phyloP scores from a whole-genome alignment of 2,888 invertebrate species.

The Sesia apiformis region DNA sequence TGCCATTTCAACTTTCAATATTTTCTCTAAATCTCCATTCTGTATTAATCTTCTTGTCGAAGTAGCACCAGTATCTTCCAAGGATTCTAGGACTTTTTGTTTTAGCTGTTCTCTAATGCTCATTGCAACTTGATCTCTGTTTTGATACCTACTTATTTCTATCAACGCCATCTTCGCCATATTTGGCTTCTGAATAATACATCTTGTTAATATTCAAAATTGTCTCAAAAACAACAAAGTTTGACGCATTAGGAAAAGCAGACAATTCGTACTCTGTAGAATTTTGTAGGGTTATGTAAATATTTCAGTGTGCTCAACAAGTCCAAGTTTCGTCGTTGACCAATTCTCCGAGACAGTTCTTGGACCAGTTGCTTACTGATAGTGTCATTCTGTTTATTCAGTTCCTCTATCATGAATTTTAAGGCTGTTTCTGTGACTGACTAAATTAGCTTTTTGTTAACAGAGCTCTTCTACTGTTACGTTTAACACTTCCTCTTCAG shows the following conservation, averaged over 20 bases:
- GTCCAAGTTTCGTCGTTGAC: background rate
- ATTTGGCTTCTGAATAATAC: background rate
- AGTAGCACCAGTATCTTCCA: background rate
- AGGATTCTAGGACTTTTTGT: background rate
- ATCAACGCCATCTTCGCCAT: background rate
- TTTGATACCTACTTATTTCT: background rate
- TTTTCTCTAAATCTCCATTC: background rate
- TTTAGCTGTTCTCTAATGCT: background rate
- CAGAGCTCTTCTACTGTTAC: background rate
- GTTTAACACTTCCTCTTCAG: background rate
- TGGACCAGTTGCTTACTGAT: background rate
- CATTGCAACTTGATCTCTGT: background rate
- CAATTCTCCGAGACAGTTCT: background rate
- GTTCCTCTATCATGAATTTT: background rate
- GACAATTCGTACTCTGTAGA: background rate
- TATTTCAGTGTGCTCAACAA: background rate
- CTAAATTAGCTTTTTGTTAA: background rate
- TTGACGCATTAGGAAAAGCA: background rate
- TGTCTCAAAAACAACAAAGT: background rate
- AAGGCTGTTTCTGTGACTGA: background rate
- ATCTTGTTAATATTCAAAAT: background rate
- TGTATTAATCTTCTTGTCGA: background rate
- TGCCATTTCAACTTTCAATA: background rate
- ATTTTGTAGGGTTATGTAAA: background rate
- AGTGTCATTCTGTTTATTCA: background rate